phyloP scores from a whole-genome alignment of 2,888 invertebrate species.

The Melanargia galathea region DNA sequence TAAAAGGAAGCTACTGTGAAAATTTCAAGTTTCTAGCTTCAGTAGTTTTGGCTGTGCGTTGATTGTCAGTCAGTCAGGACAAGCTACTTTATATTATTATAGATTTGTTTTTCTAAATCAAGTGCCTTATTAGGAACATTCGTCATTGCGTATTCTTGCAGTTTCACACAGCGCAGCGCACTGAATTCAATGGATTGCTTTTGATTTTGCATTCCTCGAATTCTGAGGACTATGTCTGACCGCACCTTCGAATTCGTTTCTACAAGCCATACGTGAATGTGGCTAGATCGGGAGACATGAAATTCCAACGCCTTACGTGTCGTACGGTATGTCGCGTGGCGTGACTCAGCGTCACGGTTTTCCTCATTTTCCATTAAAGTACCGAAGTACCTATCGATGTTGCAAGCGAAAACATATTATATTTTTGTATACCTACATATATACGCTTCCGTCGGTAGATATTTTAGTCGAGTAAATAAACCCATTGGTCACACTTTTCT shows the following conservation, averaged over 20 bases:
- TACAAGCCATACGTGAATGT: not conserved
- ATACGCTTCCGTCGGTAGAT: too few species aligned
- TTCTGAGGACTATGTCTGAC: not conserved
- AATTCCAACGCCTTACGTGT: slow-evolving; percentile 20
- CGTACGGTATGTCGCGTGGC: slow-evolving; percentile 14
- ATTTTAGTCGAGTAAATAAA: too few species aligned
- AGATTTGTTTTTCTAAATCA: too few species aligned
- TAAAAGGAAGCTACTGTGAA: too few species aligned
- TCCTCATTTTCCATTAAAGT: slow-evolving; percentile 24
- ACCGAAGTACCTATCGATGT: not conserved
- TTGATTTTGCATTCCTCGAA: not conserved
- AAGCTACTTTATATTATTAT: too few species aligned
- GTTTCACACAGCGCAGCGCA: not conserved
- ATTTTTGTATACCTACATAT: too few species aligned
- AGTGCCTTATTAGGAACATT: too few species aligned
- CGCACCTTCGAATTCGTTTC: slow-evolving; percentile 10
- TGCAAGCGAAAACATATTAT: too few species aligned
- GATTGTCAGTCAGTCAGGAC: too few species aligned
- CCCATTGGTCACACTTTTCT: too few species aligned
- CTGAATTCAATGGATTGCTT: not conserved
- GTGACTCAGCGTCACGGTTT: slow-evolving; percentile 25
- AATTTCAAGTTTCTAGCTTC: too few species aligned
- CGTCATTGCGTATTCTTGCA: not conserved
- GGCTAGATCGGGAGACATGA: not conserved
- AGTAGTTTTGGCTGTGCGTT: too few species aligned